Base-by-base conservation (phyloP, 2,113 vertebrate species). In the Rhizomys pruinosus region DNA sequence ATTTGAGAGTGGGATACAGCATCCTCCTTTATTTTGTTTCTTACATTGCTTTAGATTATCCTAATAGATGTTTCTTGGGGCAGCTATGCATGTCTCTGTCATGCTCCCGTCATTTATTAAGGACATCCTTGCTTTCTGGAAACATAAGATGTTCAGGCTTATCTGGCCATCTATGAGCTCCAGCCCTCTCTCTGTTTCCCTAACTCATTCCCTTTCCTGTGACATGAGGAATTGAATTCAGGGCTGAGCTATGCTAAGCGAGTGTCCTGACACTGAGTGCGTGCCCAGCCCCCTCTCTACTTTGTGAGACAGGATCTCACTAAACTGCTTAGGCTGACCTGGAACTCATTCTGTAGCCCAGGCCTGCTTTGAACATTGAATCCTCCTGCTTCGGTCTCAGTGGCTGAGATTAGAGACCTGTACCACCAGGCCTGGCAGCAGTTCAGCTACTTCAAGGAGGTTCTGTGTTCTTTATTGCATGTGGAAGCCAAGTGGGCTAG, bases 1-100 rank as follows among this genome's bases (percentile, higher is more conserved):
- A 37, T 66, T 5, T 61, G 64, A 52, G 44, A 16, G 39, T 86
- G 15, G 32, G 78, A 90, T 89, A 66, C 34, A 63, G 73, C 47
- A 91, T 87, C 71, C 47, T 86, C 81, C 92, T 80, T 80, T 86
- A 92, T 78, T 87, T 85, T 74, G 19, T 94, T 92, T 47, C 64
- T 86, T 34, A 73, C 71, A 55, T 85, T 37, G 91, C n/a, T 42
- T 1, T 71, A 55, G 32, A 78, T 94, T 74, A 73, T 19, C 29
- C 72, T 47, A 27, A 17, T 42, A 64, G 66, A 73, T 78, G 44
- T 20, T 20, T 34, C 52, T 91, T 73, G 57, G 79, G 20, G 72
- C 68, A 78, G 39, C 34, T 73, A 39, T 82, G n/a, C 47, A 34
- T 61, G 52, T 90, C 79, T 76, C 0, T 39, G 59, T 69, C 34